Percentiles rank a stretch among this genome's conserved stretches.
These are phyloP conservation scores for Coreoperca whiteheadi DNA, from an alignment of 2,113 vertebrate species.

Conservation along the genomic window DNA sequence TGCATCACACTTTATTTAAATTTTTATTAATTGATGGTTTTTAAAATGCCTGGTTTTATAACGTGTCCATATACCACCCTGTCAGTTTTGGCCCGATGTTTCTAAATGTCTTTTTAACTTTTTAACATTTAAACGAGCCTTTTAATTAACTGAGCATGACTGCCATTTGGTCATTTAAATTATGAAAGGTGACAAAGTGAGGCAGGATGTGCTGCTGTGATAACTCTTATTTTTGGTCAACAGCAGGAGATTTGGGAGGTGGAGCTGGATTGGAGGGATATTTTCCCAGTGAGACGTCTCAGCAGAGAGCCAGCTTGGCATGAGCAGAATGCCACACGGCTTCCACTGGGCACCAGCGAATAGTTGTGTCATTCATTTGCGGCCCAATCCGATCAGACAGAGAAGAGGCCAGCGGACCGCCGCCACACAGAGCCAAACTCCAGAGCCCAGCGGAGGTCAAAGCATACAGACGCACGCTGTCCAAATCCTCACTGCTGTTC, in stretches of 20 bases:
- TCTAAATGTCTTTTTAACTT: conserved; percentile 46
- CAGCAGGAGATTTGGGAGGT: conserved; percentile 63
- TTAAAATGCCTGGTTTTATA: no score
- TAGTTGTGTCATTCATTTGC: conserved; percentile 46
- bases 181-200: conserved; percentile 60
- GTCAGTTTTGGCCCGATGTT: conserved; percentile 57
- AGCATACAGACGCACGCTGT: conserved; percentile 48
- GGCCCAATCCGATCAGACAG: conserved; percentile 63
- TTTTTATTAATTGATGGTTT: no score
- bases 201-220: conserved; percentile 56
- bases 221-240: conserved; percentile 67
- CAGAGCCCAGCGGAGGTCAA: conserved; percentile 52
- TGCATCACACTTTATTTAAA: no score
- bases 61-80: no score
- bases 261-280: conserved; percentile 45
- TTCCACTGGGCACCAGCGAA: conserved; percentile 34
- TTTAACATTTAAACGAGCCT: conserved; percentile 63
- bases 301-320: conserved; percentile 63
- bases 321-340: conserved; percentile 48
- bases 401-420: conserved; percentile 26
- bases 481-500: conserved; percentile 61
- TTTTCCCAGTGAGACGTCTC: conserved; percentile 56
- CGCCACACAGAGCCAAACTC: conserved; percentile 49
- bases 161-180: conserved; percentile 68
- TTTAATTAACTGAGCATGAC: conserved; percentile 73